Evolutionary conservation across 2,113 vertebrate genomes (phyloP).

Genomic region (Pithys albifrons): DNA sequence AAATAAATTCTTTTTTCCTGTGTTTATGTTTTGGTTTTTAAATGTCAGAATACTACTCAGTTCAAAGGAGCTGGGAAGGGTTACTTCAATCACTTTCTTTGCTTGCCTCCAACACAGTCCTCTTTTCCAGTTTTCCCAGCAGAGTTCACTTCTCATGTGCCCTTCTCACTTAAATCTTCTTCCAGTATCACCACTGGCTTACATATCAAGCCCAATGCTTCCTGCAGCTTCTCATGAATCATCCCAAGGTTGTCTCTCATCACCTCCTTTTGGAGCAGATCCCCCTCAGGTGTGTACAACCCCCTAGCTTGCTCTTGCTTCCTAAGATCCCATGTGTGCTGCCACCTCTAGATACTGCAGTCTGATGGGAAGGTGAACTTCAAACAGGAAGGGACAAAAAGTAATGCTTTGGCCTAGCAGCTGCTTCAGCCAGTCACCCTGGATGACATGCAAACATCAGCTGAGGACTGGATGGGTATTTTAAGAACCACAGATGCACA

Average conservation of each 20-base stretch:
- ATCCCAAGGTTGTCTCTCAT: not conserved
- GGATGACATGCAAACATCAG: not conserved
- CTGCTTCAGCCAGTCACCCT: constrained; percentile 58
- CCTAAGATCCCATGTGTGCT: not conserved
- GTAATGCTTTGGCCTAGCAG: constrained; percentile 15
- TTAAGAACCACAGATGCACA: constrained; percentile 38
- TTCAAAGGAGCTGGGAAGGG: not conserved
- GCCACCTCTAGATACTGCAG: not conserved
- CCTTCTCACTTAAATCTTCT: not conserved
- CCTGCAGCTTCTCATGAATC: not conserved
- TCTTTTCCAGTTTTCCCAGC: not conserved
- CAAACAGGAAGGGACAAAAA: not conserved
- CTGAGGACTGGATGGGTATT: not conserved
- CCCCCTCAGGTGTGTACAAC: not conserved
- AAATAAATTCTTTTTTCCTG: not conserved
- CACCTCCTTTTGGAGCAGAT: not conserved
- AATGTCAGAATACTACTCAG: not conserved
- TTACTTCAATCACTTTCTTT: not conserved
- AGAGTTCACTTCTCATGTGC: not conserved
- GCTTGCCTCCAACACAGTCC: not conserved
- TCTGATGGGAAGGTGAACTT: not conserved
- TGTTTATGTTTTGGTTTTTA: not conserved
- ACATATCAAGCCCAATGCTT: not conserved
- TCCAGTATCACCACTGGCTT: not conserved
- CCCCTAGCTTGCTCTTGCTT: not conserved